These are phyloP conservation scores for Pangasius sanitwongsei DNA, from an alignment of 2,797 vertebrate genomes.

Conservation along the genomic window DNA sequence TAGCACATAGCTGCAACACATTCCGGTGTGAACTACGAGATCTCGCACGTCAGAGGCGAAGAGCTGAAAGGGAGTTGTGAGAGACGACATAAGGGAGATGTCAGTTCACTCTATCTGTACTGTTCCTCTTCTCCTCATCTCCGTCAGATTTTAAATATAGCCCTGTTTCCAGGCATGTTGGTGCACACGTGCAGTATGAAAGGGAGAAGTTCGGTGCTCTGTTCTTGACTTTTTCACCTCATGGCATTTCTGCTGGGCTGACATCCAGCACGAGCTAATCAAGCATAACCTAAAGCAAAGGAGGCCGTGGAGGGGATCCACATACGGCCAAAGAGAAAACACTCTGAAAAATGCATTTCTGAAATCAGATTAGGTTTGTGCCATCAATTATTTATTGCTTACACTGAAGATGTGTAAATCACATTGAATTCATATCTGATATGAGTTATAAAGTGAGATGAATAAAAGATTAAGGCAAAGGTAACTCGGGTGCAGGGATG, in stretches of 20 bases:
- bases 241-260: slow-evolving; percentile 38
- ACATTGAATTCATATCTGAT: slow-evolving; percentile 45
- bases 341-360: slow-evolving; percentile 22
- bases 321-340: slow-evolving; percentile 17
- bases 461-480: slow-evolving; percentile 44
- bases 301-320: slow-evolving; percentile 2
- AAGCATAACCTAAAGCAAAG: slow-evolving; percentile 33
- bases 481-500: neutral
- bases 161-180: slow-evolving; percentile 32
- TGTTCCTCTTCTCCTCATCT: neutral
- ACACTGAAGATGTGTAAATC: slow-evolving; percentile 36
- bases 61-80: slow-evolving; percentile 34
- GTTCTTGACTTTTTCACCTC: slow-evolving; percentile 38
- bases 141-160: slow-evolving; percentile 45
- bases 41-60: slow-evolving; percentile 32
- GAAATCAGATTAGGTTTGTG: slow-evolving; percentile 27
- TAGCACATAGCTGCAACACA: slow-evolving; percentile 23
- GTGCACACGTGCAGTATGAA: slow-evolving; percentile 4
- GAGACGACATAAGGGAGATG: slow-evolving; percentile 39
- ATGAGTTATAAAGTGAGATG: slow-evolving; percentile 18
- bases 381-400: slow-evolving; percentile 37
- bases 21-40: slow-evolving; percentile 39
- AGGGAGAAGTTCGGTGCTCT: slow-evolving; percentile 29
- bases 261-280: slow-evolving; percentile 37
- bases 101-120: slow-evolving; percentile 20